A percentile compares a stretch with the other conserved stretches of the same genome.
Conservation (phyloP, 2,888 invertebrate genomes). For the Drosophila seclusa region DNA sequence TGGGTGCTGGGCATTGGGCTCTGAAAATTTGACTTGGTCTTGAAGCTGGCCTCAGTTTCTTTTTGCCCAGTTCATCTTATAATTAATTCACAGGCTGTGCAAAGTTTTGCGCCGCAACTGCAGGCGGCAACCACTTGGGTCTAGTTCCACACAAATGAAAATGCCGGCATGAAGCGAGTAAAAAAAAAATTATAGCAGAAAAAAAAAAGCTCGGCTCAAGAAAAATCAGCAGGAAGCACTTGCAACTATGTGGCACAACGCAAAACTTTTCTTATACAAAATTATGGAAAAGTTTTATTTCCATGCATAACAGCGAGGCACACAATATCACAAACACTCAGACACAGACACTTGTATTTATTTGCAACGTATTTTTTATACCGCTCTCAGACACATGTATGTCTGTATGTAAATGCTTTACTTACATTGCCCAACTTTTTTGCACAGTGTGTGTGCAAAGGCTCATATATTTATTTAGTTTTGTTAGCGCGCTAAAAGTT, state of each 20-base stretch:
- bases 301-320: slow-evolving; percentile 68
- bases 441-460: slow-evolving; percentile 30
- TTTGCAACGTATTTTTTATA: slow-evolving; percentile 55
- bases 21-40: slow-evolving; percentile 5
- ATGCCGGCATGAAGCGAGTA: slow-evolving; percentile 31
- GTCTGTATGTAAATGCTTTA: slow-evolving; percentile 32
- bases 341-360: slow-evolving; percentile 46
- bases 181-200: slow-evolving; percentile 21
- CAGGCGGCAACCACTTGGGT: slow-evolving; percentile 71
- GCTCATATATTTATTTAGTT: slow-evolving; percentile 76
- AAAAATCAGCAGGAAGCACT: slow-evolving; percentile 74
- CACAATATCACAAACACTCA: slow-evolving; percentile 37
- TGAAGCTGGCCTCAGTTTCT: slow-evolving; percentile 31
- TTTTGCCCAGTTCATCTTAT: slow-evolving; percentile 76
- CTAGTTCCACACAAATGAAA: slow-evolving; percentile 67
- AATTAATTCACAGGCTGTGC: slow-evolving; percentile 75
- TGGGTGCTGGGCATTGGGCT: neutral
- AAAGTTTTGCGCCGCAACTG: slow-evolving; percentile 66
- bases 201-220: slow-evolving; percentile 44
- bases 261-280: slow-evolving; percentile 79
- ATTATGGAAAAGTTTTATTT: slow-evolving; percentile 79
- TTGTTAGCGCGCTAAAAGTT: slow-evolving; percentile 61
- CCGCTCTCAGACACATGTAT: slow-evolving; percentile 39
- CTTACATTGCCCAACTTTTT: slow-evolving; percentile 73
- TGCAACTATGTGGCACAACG: slow-evolving; percentile 77